phyloP scores from a whole-genome alignment of 2,797 vertebrate genomes.

The Mormyrus hasselquistii region DNA sequence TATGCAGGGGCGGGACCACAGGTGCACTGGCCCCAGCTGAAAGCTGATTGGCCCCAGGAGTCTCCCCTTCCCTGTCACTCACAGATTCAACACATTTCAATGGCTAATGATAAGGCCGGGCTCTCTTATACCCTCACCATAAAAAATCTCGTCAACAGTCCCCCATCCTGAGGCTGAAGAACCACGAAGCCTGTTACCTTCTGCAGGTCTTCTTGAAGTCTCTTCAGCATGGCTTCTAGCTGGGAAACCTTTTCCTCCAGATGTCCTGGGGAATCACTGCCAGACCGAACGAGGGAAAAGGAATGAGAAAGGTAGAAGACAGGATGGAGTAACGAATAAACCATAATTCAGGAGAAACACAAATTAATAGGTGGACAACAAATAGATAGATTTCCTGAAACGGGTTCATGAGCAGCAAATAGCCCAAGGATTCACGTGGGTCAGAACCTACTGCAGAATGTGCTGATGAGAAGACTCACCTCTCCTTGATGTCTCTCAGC shows the following conservation, averaged over 20 bases:
- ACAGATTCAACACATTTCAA: neutral
- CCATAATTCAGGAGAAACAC: neutral
- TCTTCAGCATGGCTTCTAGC: slow-evolving; percentile 79
- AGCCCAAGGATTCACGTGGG: neutral
- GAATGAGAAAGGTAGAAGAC: neutral
- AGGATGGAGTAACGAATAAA: neutral
- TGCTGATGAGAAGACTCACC: slow-evolving; percentile 52
- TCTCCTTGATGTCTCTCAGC: slow-evolving; percentile 60
- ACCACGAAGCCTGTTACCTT: slow-evolving; percentile 57
- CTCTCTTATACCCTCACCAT: neutral
- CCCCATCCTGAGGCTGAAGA: neutral
- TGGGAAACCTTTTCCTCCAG: slow-evolving; percentile 85
- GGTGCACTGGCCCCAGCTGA: neutral
- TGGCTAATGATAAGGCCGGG: neutral
- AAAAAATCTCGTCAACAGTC: slow-evolving; percentile 24
- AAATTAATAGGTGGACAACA: neutral
- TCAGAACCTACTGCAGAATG: neutral
- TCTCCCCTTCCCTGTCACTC: neutral
- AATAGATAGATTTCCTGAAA: neutral
- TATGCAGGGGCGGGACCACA: neutral
- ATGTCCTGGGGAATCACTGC: slow-evolving; percentile 67
- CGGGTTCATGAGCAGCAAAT: neutral
- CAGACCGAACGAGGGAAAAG: neutral
- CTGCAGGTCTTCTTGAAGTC: slow-evolving; percentile 81
- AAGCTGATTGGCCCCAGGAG: neutral